Evolutionary conservation across 2,113 vertebrate genomes (phyloP).

Genomic region (Ochotona princeps): DNA sequence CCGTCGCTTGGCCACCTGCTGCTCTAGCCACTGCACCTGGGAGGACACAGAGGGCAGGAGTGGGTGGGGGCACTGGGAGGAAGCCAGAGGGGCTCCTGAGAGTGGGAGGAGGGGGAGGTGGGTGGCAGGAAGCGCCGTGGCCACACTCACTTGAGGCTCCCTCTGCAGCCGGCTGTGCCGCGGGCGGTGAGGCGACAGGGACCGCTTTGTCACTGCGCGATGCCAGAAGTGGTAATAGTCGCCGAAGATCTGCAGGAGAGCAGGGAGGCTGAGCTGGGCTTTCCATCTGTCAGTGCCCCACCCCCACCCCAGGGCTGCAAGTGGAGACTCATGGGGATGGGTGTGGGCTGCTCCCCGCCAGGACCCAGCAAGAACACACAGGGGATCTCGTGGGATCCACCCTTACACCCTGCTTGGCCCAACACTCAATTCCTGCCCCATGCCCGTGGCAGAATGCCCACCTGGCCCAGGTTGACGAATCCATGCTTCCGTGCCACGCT

Average conservation of each 20-base stretch:
- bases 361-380: neutral
- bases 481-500: slow-evolving; percentile 93
- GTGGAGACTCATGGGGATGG: neutral
- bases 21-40: slow-evolving; percentile 96
- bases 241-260: slow-evolving; percentile 91
- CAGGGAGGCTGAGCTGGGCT: slow-evolving; percentile 24
- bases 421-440: rapidly evolving
- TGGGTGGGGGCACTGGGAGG: too few relatives aligned
- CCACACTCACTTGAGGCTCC: slow-evolving; percentile 90
- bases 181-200: slow-evolving; percentile 90
- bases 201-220: slow-evolving; percentile 92
- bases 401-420: neutral
- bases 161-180: slow-evolving; percentile 89
- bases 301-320: neutral
- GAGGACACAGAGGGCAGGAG: neutral
- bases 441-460: neutral
- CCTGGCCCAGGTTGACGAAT: slow-evolving; percentile 91
- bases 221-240: slow-evolving; percentile 97
- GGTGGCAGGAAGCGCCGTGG: neutral
- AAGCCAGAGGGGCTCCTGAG: neutral
- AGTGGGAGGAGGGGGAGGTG: neutral
- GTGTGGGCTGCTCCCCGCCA: neutral
- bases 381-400: neutral
- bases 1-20: slow-evolving; percentile 93
- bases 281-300: slow-evolving; percentile 46